A percentile compares a stretch with the other conserved stretches of the same genome.
Conservation (phyloP, 1,140 invertebrate genomes). For the Dinoponera quadriceps region DNA sequence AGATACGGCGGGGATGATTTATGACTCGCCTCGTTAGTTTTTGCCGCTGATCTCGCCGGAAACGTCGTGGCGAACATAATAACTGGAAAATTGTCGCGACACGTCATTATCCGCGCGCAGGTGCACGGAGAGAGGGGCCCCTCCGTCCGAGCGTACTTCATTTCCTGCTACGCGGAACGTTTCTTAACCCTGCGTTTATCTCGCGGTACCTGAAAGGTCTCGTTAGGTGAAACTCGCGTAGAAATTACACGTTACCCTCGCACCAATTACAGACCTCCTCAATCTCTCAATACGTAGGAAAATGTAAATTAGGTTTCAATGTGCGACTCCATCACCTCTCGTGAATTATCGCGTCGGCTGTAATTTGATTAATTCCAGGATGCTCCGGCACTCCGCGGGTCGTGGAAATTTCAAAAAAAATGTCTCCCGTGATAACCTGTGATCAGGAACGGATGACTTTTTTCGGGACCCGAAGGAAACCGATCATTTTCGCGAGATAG, state of each 20-base stretch:
- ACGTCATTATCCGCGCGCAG: slow-evolving; percentile 44
- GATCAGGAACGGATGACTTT: slow-evolving; percentile 22
- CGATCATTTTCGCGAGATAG: slow-evolving; percentile 2
- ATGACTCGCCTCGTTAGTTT: slow-evolving; percentile 47
- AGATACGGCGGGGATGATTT: slow-evolving; percentile 37
- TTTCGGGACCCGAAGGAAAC: background rate
- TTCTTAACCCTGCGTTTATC: slow-evolving; percentile 57
- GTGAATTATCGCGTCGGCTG: slow-evolving; percentile 28
- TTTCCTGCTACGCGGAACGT: slow-evolving; percentile 49
- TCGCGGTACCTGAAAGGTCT: slow-evolving; percentile 47
- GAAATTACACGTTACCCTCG: slow-evolving; percentile 53
- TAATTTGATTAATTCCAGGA: slow-evolving; percentile 52
- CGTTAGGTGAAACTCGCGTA: slow-evolving; percentile 56
- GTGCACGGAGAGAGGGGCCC: slow-evolving; percentile 14
- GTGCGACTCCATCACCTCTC: slow-evolving; percentile 52
- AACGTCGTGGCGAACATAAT: slow-evolving; percentile 36
- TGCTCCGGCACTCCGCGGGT: slow-evolving; percentile 11
- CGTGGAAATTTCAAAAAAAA: slow-evolving; percentile 22
- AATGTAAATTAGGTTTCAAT: slow-evolving; percentile 60
- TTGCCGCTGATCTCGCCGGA: slow-evolving; percentile 47
- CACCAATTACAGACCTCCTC: slow-evolving; percentile 51
- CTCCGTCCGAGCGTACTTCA: slow-evolving; percentile 29
- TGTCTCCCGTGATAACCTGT: slow-evolving; percentile 7
- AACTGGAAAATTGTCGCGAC: slow-evolving; percentile 59
- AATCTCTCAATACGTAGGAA: slow-evolving; percentile 56